phyloP scores from a whole-genome alignment of 2,797 vertebrate genomes.

The Crypturellus tataupa region DNA sequence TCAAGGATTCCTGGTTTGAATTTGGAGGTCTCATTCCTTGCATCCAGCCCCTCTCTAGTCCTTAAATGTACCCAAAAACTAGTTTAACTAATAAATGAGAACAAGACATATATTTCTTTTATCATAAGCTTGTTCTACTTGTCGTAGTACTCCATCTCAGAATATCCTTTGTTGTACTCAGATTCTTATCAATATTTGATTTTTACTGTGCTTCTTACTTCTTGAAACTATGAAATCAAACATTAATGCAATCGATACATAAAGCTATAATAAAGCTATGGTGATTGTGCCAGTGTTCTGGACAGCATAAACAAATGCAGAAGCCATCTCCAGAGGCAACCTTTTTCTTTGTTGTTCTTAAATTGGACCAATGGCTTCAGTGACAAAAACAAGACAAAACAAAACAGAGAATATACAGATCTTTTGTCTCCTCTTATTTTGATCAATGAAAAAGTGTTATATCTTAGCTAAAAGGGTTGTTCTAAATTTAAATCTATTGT shows the following conservation, averaged over 20 bases:
- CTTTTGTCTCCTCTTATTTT: neutral
- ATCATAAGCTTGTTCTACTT: neutral
- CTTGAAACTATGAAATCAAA: neutral
- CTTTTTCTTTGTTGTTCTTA: neutral
- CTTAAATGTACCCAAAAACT: neutral
- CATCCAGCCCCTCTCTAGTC: neutral
- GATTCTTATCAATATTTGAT: neutral
- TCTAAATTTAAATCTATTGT: neutral
- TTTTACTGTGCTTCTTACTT: neutral
- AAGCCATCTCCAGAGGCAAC: neutral
- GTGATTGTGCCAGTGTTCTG: neutral
- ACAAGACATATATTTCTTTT: neutral
- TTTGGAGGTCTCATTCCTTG: neutral
- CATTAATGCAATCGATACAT: neutral
- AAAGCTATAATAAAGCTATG: neutral
- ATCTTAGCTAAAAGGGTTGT: neutral
- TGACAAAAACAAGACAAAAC: neutral
- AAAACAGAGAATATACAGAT: neutral
- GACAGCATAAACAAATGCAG: neutral
- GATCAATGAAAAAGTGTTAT: neutral
- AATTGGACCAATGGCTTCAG: neutral
- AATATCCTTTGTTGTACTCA: neutral
- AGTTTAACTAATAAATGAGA: rapidly evolving
- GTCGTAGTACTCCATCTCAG: neutral
- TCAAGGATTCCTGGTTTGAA: neutral